A percentile compares a stretch with the other conserved stretches of the same genome.
phyloP scores from a whole-genome alignment of 2,113 vertebrate genomes.

The Oenanthe melanoleuca region DNA sequence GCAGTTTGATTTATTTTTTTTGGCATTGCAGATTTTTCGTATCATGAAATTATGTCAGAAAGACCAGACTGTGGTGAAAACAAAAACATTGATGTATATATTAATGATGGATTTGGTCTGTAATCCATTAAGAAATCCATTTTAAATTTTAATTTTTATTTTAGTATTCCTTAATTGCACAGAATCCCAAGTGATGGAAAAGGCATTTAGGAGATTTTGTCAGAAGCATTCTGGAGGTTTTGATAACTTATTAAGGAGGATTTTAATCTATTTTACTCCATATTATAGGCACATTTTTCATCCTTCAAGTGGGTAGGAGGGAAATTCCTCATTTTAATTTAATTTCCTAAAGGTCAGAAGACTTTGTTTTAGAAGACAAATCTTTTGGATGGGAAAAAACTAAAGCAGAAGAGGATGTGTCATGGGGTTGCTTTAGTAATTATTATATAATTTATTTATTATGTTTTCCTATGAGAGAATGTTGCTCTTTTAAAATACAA shows the following conservation, averaged over 20 bases:
- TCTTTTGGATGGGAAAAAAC: background rate
- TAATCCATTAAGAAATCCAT: background rate
- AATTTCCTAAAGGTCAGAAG: conserved; percentile 28
- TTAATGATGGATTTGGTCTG: conserved; percentile 26
- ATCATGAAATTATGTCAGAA: conserved; percentile 39
- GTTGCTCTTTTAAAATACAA: background rate
- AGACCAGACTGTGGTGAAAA: conserved; percentile 19
- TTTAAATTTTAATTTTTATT: background rate
- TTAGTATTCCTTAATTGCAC: background rate
- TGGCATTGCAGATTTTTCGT: background rate
- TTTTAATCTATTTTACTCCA: conserved; percentile 1
- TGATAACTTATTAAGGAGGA: conserved; percentile 11
- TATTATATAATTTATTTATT: conserved; percentile 23
- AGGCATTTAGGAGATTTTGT: background rate
- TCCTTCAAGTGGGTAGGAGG: background rate
- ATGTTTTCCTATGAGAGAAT: background rate
- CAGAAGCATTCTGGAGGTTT: conserved; percentile 1
- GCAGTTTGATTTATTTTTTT: background rate
- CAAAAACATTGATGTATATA: conserved; percentile 1
- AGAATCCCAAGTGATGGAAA: background rate
- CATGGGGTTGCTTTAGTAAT: background rate
- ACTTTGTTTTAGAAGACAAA: conserved; percentile 6
- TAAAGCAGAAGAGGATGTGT: background rate
- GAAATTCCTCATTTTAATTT: conserved; percentile 27
- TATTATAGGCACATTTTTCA: background rate